phyloP scores from a whole-genome alignment of 2,888 invertebrate genomes.

The Microplitis deprimator region DNA sequence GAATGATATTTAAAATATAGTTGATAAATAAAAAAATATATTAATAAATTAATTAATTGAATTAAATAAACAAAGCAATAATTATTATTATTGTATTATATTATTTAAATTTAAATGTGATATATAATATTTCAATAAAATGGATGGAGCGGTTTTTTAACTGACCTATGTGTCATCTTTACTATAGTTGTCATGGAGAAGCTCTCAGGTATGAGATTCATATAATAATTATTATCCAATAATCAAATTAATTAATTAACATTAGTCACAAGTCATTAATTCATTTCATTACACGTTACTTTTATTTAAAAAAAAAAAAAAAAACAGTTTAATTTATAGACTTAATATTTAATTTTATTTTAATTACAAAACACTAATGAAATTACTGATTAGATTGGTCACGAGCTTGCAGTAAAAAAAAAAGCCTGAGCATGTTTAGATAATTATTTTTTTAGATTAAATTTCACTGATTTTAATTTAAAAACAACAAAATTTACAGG shows the following conservation, averaged over 20 bases:
- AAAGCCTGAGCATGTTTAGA: not conserved
- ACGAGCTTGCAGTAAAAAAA: not conserved
- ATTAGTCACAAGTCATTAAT: not conserved
- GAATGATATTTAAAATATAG: slow-evolving; percentile 5
- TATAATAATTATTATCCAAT: slow-evolving; percentile 14
- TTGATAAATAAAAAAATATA: slow-evolving; percentile 18
- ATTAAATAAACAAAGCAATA: not conserved
- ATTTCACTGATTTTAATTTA: not conserved
- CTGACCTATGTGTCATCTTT: slow-evolving; percentile 65
- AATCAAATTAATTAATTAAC: not conserved
- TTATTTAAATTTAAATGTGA: not conserved
- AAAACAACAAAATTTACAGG: slow-evolving; percentile 72
- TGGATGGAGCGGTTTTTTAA: slow-evolving; percentile 63
- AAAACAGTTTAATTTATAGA: too few species aligned
- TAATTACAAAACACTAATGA: too few species aligned
- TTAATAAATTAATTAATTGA: not conserved
- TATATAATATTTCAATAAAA: slow-evolving; percentile 49
- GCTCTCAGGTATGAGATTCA: slow-evolving; percentile 65
- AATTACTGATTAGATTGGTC: not conserved
- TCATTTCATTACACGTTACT: not conserved
- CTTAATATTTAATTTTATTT: too few species aligned
- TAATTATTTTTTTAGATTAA: too few species aligned
- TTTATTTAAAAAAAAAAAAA: not conserved
- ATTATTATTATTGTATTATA: slow-evolving; percentile 11
- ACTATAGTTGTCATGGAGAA: slow-evolving; percentile 65